Base-by-base conservation (phyloP, 2,888 invertebrate species). In the Smittia aterrima region DNA sequence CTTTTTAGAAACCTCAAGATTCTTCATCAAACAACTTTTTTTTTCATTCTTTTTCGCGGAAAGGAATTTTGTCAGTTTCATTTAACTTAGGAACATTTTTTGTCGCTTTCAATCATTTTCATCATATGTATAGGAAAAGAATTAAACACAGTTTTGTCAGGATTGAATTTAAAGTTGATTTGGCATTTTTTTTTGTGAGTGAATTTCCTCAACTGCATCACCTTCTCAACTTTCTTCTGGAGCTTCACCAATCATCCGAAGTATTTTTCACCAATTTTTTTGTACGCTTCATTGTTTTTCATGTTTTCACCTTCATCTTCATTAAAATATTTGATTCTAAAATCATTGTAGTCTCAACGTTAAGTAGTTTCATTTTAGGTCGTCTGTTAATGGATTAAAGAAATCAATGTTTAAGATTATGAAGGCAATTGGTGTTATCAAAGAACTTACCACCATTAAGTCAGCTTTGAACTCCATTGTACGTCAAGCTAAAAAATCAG, bases 81-180 rank as follows among this genome's bases (percentile, higher is more conserved):
- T 64, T 18, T 18, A 64, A 64, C 20, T 27, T 64, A 64, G 64
- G 64, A 64, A 64, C 64, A 64, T 64, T 64, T 4, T 64, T 64
- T 27, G 64, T 27, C 64, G 16, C n/a, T 64, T 58, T 58, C 24
- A 11, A 20, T 58, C 58, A 58, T 64, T 64, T 27, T 22, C 4
- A 4, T 47, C 58, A 58, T 22, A 58, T 47, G 7, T 58, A 22
- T 20, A 58, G 22, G 9, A 22, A 22, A 7, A 58, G 9, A 58
- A 58, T 58, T 22, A 58, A 58, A 58, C 58, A 58, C n/a, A 7
- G 7, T 58, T 58, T 58, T n/a, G 16, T 47, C 9, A 58, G 18
- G 20, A 58, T 20, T 58, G 13, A 58, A 58, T 58, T 58, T 58
- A 58, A 58, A 22, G 58, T 58, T 58, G 22, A 18, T 58, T 58